These are phyloP conservation scores for Siniperca scherzeri DNA, from an alignment of 2,797 vertebrate genomes.

Conservation along the genomic window DNA sequence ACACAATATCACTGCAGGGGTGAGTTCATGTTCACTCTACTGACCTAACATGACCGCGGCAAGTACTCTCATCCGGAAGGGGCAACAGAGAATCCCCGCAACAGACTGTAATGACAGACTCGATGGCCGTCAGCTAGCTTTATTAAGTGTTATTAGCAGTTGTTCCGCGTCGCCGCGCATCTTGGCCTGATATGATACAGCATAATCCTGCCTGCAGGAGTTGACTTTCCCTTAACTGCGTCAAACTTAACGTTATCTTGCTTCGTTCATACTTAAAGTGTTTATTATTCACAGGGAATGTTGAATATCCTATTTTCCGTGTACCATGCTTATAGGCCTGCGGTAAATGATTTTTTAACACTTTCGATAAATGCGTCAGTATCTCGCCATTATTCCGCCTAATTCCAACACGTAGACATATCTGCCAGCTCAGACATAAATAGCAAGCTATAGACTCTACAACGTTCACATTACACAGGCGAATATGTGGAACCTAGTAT, in stretches of 20 bases:
- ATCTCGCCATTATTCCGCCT: constrained; percentile 68
- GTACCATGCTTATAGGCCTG: no score
- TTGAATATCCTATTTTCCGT: accelerated
- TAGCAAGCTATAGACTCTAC: neutral
- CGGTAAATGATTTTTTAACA: neutral
- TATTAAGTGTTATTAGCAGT: neutral
- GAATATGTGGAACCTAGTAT: neutral
- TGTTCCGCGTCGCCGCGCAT: neutral
- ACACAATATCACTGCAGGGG: constrained; percentile 57
- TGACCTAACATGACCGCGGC: no score
- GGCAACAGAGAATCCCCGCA: neutral
- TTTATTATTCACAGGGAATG: accelerated
- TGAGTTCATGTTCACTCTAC: constrained; percentile 58
- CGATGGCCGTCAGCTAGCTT: no score
- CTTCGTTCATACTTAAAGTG: no score
- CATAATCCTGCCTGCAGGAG: neutral
- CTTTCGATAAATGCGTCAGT: constrained; percentile 25
- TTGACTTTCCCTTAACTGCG: neutral
- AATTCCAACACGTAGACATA: constrained; percentile 67
- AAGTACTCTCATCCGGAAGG: neutral
- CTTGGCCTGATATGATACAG: neutral
- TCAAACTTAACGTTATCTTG: neutral
- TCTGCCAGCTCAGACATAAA: neutral
- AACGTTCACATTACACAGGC: neutral
- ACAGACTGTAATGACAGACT: neutral